Conservation (phyloP, 2,888 invertebrate species). For the Diplolepis rosae region DNA sequence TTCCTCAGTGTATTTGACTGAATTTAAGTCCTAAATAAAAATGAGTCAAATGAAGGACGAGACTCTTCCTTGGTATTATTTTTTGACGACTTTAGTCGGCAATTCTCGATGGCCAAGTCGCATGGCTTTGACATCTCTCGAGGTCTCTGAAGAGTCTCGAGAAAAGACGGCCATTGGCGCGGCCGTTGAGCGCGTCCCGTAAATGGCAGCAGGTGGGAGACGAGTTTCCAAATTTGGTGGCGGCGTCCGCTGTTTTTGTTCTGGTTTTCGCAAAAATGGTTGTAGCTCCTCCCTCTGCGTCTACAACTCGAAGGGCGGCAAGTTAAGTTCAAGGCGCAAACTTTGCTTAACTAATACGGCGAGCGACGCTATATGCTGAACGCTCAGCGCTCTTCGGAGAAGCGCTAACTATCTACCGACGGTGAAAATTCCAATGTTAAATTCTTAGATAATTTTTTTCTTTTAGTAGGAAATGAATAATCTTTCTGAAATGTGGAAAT, state of each 20-base stretch:
- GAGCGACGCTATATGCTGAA: conserved; percentile 42
- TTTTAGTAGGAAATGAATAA: neutral
- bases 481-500: no score
- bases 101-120: conserved; percentile 27
- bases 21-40: no score
- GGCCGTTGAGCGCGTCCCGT: conserved; percentile 54
- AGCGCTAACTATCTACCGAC: conserved; percentile 28
- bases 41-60: no score
- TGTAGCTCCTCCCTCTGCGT: conserved; percentile 53
- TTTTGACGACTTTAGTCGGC: conserved; percentile 2
- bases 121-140: conserved; percentile 55
- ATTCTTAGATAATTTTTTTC: neutral
- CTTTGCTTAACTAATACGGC: conserved; percentile 45
- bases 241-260: conserved; percentile 53
- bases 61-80: neutral
- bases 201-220: conserved; percentile 59
- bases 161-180: conserved; percentile 64
- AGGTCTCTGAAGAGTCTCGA: conserved; percentile 55
- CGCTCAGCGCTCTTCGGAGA: conserved; percentile 46
- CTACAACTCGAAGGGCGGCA: conserved; percentile 44
- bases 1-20: no score
- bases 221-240: conserved; percentile 70
- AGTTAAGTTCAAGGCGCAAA: conserved; percentile 64
- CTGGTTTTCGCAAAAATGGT: conserved; percentile 60
- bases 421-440: neutral